Conservation (phyloP, 2,113 vertebrate species). For the Tragelaphus buxtoni region DNA sequence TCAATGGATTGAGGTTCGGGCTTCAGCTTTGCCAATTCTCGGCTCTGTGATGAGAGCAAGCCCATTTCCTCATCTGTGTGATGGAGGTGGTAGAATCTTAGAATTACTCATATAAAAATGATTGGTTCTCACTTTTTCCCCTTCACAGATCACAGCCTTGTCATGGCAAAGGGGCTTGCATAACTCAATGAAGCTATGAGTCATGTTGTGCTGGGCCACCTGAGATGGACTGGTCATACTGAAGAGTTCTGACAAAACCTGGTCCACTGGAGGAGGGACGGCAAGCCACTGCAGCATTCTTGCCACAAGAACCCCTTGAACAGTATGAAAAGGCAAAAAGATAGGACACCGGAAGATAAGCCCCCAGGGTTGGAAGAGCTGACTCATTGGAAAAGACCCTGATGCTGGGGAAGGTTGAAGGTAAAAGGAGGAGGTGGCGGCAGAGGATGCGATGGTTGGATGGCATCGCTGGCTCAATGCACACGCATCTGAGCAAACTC, state of each 20-base stretch:
- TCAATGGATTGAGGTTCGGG: neutral
- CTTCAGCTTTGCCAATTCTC: neutral
- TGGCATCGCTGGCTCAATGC: neutral
- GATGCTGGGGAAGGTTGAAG: neutral
- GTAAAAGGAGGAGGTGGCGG: fast-evolving
- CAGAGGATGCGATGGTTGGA: neutral
- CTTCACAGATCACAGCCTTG: neutral
- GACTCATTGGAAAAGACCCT: neutral
- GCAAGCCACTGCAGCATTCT: neutral
- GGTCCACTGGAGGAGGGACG: neutral
- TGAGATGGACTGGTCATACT: neutral
- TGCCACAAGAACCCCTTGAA: neutral
- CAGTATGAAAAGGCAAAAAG: neutral
- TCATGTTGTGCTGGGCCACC: neutral
- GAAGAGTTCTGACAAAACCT: neutral
- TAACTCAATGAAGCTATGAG: neutral
- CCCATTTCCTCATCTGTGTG: neutral
- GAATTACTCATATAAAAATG: neutral
- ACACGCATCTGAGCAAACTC: neutral
- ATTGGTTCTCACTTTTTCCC: neutral
- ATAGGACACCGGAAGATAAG: neutral
- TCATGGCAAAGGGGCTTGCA: fast-evolving
- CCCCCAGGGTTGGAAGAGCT: neutral
- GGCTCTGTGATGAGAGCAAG: neutral
- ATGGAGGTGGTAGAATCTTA: neutral